These are phyloP conservation scores for Drosophila arawakana DNA, from an alignment of 1,140 invertebrate species.

Conservation along the genomic window DNA sequence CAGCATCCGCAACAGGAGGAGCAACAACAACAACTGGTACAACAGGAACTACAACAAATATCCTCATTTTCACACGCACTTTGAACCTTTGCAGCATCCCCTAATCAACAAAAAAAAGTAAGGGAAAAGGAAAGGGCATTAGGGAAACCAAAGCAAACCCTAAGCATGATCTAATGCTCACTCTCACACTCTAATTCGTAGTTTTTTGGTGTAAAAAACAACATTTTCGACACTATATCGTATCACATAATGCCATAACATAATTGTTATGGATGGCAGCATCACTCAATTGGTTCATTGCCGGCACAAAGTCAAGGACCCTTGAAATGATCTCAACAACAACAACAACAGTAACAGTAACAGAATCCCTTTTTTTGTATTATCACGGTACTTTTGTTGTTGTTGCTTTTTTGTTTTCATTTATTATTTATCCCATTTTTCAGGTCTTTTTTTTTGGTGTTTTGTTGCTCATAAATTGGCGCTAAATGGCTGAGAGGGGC, in stretches of 20 bases:
- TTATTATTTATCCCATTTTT: slow-evolving; percentile 76
- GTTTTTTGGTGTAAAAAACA: slow-evolving; percentile 78
- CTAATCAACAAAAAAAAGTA: slow-evolving; percentile 27
- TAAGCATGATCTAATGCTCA: slow-evolving; percentile 63
- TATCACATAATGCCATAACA: slow-evolving; percentile 69
- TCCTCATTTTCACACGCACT: slow-evolving; percentile 79
- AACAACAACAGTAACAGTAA: slow-evolving; percentile 18
- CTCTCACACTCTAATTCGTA: neutral
- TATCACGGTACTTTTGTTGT: neutral
- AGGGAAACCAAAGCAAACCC: slow-evolving; percentile 52
- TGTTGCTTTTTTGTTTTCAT: slow-evolving; percentile 58
- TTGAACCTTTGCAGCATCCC: slow-evolving; percentile 60
- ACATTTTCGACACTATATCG: slow-evolving; percentile 69
- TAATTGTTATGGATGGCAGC: slow-evolving; percentile 71
- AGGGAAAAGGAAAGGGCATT: neutral
- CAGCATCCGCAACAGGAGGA: slow-evolving; percentile 56
- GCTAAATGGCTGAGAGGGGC: slow-evolving; percentile 60
- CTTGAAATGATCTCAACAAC: slow-evolving; percentile 76
- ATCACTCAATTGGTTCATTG: slow-evolving; percentile 70
- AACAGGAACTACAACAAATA: slow-evolving; percentile 56
- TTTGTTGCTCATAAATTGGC: slow-evolving; percentile 82
- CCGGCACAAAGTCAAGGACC: slow-evolving; percentile 75
- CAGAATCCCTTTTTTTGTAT: slow-evolving; percentile 51
- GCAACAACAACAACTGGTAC: slow-evolving; percentile 25
- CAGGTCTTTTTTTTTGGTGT: slow-evolving; percentile 68